Conservation (phyloP, 2,113 vertebrate species). For the Ceyx cyanopectus region DNA sequence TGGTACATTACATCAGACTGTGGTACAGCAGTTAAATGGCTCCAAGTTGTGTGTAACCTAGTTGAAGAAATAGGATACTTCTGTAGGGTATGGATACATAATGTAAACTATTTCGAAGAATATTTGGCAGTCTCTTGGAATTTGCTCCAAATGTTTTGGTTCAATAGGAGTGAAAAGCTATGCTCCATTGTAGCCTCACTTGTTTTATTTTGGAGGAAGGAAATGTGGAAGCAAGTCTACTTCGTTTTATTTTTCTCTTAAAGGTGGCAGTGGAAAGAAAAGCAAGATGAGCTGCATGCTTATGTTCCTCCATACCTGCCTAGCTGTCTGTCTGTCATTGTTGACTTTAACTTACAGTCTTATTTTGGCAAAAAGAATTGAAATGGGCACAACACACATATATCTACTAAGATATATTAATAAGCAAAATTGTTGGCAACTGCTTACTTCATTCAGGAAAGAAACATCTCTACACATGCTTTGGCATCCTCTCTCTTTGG, state of each 20-base stretch:
- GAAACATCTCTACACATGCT: rapidly evolving
- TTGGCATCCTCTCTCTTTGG: not conserved
- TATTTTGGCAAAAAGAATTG: not conserved
- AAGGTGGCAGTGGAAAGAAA: not conserved
- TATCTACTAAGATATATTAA: not conserved
- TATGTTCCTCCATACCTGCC: not conserved
- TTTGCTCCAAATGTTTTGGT: not conserved
- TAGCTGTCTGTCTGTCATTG: not conserved
- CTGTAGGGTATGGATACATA: not conserved
- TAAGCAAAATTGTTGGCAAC: not conserved
- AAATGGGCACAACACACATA: not conserved
- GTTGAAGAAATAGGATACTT: not conserved
- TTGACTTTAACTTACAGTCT: not conserved
- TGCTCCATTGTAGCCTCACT: not conserved
- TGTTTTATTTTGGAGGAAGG: not conserved
- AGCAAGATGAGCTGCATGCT: not conserved
- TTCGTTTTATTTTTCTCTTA: not conserved
- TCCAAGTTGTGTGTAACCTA: not conserved
- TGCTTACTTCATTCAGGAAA: not conserved
- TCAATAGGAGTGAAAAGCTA: not conserved
- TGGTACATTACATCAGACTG: not conserved
- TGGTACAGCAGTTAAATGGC: not conserved
- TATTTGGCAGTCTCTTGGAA: not conserved
- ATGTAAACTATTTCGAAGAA: not conserved
- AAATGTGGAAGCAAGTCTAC: not conserved